Conservation (phyloP, 1,140 invertebrate genomes). For the Leguminivora glycinivorella region DNA sequence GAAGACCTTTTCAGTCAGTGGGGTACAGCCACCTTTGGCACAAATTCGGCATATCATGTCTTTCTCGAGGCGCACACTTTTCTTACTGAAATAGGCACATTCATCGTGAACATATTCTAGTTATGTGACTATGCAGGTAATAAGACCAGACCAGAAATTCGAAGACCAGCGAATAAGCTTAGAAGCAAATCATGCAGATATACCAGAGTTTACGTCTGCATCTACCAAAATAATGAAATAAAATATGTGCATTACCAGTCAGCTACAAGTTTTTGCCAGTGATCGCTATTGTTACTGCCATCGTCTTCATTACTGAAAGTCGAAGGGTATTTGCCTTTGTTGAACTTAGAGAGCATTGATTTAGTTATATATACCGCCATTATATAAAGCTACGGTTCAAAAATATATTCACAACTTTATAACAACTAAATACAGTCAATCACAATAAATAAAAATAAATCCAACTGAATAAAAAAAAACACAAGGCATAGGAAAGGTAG, state of each 20-base stretch:
- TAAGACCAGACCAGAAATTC: not conserved
- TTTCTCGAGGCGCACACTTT: conserved; percentile 50
- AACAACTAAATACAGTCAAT: not conserved
- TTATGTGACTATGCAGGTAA: not conserved
- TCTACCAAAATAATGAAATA: not conserved
- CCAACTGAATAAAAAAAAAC: not conserved
- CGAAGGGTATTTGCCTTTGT: conserved; percentile 53
- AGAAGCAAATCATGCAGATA: not conserved
- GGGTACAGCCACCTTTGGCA: conserved; percentile 57
- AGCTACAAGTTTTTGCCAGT: conserved; percentile 59
- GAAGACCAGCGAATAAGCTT: not conserved
- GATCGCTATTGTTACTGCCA: conserved; percentile 42
- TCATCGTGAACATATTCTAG: not conserved
- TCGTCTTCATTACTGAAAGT: conserved; percentile 41
- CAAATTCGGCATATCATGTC: conserved; percentile 70
- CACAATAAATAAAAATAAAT: not conserved
- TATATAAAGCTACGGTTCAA: conserved; percentile 14
- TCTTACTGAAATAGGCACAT: conserved; percentile 53
- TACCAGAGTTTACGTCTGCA: not conserved
- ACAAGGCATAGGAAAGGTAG: not conserved
- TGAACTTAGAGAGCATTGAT: conserved; percentile 61
- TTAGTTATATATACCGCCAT: conserved; percentile 70
- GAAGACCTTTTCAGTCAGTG: conserved; percentile 54
- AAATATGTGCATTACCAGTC: conserved; percentile 47
- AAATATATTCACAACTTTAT: not conserved